These are phyloP conservation scores for Microctenopoma steveboyesi DNA, from an alignment of 2,797 vertebrate genomes.

Conservation along the genomic window DNA sequence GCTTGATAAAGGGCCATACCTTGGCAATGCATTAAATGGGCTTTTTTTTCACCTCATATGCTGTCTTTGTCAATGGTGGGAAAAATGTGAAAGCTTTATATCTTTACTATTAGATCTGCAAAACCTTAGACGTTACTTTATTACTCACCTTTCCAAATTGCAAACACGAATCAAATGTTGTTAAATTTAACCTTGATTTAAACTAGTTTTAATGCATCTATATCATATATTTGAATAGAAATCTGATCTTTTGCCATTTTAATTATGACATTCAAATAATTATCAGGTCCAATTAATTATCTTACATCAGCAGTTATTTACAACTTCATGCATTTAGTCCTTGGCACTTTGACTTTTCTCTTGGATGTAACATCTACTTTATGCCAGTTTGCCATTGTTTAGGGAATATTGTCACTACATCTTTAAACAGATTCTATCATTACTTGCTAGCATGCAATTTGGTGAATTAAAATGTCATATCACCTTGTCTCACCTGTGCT, in stretches of 20 bases:
- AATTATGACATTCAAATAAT: constrained; percentile 36
- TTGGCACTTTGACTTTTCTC: constrained; percentile 64
- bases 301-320: constrained; percentile 47
- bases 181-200: constrained; percentile 12
- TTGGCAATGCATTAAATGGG: constrained; percentile 44
- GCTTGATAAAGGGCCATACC: constrained; percentile 52
- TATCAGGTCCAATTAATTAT: constrained; percentile 39
- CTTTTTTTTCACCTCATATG: constrained; percentile 28
- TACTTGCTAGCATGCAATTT: constrained; percentile 72
- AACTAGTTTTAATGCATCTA: constrained; percentile 3
- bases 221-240: constrained; percentile 11
- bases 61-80: constrained; percentile 22
- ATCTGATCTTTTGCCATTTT: constrained; percentile 26
- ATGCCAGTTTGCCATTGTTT: constrained; percentile 56
- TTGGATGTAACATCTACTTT: constrained; percentile 48
- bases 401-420: constrained; percentile 57
- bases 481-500: constrained; percentile 76
- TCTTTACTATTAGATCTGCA: constrained; percentile 5
- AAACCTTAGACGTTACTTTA: constrained; percentile 2
- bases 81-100: neutral
- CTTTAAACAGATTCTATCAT: constrained; percentile 72
- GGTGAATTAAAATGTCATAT: constrained; percentile 75
- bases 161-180: constrained; percentile 7
- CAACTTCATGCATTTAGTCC: constrained; percentile 44
- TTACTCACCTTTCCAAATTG: constrained; percentile 7